phyloP scores from a whole-genome alignment of 2,888 invertebrate genomes.

The Autographa gamma region DNA sequence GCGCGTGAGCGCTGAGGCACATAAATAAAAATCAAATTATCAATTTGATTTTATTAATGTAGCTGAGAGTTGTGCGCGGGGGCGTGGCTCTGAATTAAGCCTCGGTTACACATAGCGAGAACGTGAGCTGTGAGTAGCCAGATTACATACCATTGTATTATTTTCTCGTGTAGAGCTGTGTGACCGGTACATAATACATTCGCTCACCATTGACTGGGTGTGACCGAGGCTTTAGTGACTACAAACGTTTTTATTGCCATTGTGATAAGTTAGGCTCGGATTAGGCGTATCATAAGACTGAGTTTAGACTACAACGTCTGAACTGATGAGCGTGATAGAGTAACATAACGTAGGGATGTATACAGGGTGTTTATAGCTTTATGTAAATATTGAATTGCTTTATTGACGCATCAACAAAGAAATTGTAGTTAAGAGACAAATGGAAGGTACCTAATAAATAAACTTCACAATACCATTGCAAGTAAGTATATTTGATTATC shows the following conservation, averaged over 20 bases:
- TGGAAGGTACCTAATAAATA: background rate
- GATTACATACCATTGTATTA: too few species aligned
- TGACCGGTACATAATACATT: too few species aligned
- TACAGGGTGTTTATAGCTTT: slow-evolving; percentile 39
- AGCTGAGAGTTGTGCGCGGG: too few species aligned
- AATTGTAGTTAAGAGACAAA: background rate
- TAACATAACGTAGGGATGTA: background rate
- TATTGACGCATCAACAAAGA: background rate
- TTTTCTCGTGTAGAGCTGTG: too few species aligned
- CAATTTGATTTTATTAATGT: too few species aligned
- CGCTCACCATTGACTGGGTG: too few species aligned
- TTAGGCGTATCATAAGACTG: slow-evolving; percentile 66
- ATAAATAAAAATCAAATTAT: too few species aligned
- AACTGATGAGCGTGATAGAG: slow-evolving; percentile 7
- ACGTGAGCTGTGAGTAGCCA: too few species aligned
- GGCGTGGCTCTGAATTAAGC: background rate
- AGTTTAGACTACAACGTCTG: slow-evolving; percentile 54
- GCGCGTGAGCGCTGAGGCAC: too few species aligned
- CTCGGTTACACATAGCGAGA: background rate
- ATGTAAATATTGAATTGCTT: slow-evolving; percentile 7
- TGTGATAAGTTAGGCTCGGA: slow-evolving; percentile 39
- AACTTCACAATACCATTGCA: background rate
- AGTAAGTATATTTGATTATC: background rate
- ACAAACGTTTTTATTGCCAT: slow-evolving; percentile 15
- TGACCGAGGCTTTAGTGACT: background rate